phyloP scores from a whole-genome alignment of 2,113 vertebrate genomes.

The Bucco capensis region DNA sequence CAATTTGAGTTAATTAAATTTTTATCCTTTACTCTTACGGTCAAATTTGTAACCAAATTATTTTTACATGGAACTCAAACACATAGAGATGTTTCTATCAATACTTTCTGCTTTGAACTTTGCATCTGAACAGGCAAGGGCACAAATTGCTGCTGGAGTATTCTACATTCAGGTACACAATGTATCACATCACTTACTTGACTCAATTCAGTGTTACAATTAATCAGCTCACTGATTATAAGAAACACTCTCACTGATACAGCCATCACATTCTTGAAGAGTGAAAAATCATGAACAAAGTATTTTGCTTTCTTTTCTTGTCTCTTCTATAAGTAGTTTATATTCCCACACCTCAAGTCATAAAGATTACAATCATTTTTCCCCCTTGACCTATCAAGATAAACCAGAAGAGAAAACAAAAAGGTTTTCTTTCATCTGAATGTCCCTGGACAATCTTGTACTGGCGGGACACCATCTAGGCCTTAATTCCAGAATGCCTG shows the following conservation, averaged over 20 bases:
- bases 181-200: not conserved
- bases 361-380: not conserved
- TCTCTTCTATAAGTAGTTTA: not conserved
- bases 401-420: not conserved
- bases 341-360: not conserved
- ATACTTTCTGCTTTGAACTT: not conserved
- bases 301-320: not conserved
- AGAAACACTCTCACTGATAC: not conserved
- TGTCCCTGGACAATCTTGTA: not conserved
- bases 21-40: not conserved
- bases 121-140: not conserved
- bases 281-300: not conserved
- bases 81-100: not conserved
- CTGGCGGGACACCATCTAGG: not conserved
- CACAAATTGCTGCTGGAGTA: not conserved
- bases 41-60: not conserved
- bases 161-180: not conserved
- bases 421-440: not conserved
- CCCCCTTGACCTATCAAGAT: not conserved
- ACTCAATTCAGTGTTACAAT: not conserved
- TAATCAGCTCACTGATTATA: too few relatives aligned
- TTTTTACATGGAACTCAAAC: not conserved
- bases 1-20: not conserved
- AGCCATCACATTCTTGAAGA: not conserved
- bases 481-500: not conserved